These are phyloP conservation scores for Diacarnus erythraeanus DNA, from an alignment of 37 sponge, comb jelly and placozoan genomes.

Conservation along the genomic window DNA sequence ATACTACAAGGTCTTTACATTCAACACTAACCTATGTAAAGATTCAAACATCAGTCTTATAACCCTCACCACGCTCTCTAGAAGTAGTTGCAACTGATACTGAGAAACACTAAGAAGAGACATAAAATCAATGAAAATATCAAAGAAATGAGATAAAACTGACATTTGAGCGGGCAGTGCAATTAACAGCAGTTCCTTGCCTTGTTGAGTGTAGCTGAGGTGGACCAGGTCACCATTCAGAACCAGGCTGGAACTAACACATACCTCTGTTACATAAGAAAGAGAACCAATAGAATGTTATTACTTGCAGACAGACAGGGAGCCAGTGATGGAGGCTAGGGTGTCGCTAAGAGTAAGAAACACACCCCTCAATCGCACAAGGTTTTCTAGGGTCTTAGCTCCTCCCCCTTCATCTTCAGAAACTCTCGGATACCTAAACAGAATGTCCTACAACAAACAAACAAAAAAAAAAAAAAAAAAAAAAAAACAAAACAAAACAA, in stretches of 20 bases:
- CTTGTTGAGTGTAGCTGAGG: constrained; percentile 34
- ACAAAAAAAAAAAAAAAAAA: no score
- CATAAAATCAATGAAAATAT: background rate
- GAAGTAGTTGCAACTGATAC: constrained; percentile 29
- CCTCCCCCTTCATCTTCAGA: background rate
- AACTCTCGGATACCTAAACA: constrained; percentile 31
- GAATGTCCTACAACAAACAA: constrained; percentile 58
- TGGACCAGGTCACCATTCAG: constrained; percentile 30
- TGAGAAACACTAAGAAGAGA: constrained; percentile 10
- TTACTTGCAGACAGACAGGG: background rate
- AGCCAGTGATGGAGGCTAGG: constrained; percentile 17
- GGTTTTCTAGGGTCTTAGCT: background rate
- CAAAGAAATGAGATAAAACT: background rate
- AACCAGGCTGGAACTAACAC: constrained; percentile 36
- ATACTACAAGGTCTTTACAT: background rate
- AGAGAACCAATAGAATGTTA: constrained; percentile 2
- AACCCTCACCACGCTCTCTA: background rate
- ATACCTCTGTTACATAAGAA: background rate
- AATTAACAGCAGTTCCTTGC: constrained; percentile 57
- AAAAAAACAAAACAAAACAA: no score
- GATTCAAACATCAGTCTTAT: constrained; percentile 38
- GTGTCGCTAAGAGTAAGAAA: constrained; percentile 59
- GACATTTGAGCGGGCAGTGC: constrained; percentile 53
- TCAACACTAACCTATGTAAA: constrained; percentile 13
- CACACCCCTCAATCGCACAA: constrained; percentile 44